phyloP scores from a whole-genome alignment of 2,888 invertebrate genomes.

The Microplitis manilae region DNA sequence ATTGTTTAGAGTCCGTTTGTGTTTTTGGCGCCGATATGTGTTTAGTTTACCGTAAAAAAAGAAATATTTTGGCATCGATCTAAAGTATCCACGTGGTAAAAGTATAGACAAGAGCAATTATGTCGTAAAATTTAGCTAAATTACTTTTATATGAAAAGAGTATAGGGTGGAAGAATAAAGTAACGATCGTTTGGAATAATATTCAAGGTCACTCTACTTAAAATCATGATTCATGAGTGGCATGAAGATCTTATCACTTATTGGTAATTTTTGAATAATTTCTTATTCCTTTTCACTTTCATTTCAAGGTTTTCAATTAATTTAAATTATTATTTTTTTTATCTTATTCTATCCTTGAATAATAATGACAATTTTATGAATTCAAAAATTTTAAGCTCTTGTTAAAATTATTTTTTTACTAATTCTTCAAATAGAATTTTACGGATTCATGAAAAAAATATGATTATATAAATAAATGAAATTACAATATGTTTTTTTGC shows the following conservation, averaged over 20 bases:
- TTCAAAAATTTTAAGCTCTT: not conserved
- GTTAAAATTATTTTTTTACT: not conserved
- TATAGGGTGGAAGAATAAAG: not conserved
- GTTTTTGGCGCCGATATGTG: conserved; percentile 21
- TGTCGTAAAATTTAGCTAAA: conserved; percentile 33
- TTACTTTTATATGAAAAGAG: conserved; percentile 12
- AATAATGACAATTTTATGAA: not conserved
- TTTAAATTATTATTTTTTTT: not conserved
- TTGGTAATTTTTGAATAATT: conserved; percentile 20
- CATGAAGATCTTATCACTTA: conserved; percentile 34
- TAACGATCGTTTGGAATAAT: conserved; percentile 11
- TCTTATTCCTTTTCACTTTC: conserved; percentile 13
- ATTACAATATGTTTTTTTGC: too few species aligned
- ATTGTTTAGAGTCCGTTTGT: conserved; percentile 16
- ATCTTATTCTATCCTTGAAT: not conserved
- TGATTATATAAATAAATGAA: too few species aligned
- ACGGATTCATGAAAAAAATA: too few species aligned
- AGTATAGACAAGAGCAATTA: conserved; percentile 21
- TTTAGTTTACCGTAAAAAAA: not conserved
- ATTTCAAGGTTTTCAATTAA: conserved; percentile 29
- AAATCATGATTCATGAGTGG: conserved; percentile 32
- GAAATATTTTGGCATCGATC: conserved; percentile 13
- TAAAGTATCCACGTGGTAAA: not conserved
- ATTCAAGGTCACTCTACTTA: conserved; percentile 38
- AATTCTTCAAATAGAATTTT: too few species aligned